phyloP scores from a whole-genome alignment of 2,113 vertebrate species.

The Pampusana beccarii region DNA sequence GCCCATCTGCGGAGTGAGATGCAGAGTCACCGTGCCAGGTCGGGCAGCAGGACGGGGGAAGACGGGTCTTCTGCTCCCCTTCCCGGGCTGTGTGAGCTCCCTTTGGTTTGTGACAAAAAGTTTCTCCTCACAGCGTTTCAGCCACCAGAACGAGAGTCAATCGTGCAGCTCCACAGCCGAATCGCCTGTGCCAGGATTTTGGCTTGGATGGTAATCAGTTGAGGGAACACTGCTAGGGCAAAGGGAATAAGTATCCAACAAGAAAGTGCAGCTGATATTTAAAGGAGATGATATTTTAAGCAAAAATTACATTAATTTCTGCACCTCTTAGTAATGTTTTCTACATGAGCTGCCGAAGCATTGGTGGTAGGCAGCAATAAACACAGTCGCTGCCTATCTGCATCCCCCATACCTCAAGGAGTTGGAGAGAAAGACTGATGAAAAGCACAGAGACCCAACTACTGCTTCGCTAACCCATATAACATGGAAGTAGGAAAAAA shows the following conservation, averaged over 20 bases:
- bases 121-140: neutral
- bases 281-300: neutral
- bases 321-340: neutral
- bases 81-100: accelerated
- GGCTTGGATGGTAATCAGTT: neutral
- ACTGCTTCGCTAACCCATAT: neutral
- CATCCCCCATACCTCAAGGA: neutral
- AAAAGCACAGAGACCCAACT: neutral
- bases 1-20: neutral
- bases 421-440: neutral
- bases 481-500: neutral
- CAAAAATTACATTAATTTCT: neutral
- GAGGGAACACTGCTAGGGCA: neutral
- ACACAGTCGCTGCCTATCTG: neutral
- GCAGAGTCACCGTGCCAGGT: accelerated
- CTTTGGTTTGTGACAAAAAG: neutral
- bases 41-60: neutral
- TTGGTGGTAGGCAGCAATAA: neutral
- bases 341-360: neutral
- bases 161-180: accelerated
- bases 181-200: neutral
- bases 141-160: neutral
- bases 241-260: neutral
- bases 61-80: neutral
- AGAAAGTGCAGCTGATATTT: neutral